These are phyloP conservation scores for Leistus spinibarbis DNA, from an alignment of 2,888 invertebrate species.

Conservation along the genomic window DNA sequence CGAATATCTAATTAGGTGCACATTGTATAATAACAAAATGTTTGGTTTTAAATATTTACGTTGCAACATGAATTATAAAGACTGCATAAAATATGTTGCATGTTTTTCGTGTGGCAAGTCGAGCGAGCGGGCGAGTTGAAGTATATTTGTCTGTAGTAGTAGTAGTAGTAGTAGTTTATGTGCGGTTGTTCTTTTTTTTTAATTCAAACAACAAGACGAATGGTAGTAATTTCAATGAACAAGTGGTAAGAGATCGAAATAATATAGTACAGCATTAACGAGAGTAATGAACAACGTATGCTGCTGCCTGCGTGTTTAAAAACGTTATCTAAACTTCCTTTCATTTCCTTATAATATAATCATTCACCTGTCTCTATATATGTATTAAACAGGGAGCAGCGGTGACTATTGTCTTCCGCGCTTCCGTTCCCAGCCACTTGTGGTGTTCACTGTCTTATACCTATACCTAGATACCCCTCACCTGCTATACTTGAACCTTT, in stretches of 20 bases:
- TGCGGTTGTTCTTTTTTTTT: no score
- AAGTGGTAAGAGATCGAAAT: neutral
- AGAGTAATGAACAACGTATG: neutral
- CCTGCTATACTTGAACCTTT: constrained; percentile 6
- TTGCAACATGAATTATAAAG: no score
- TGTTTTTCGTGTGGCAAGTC: no score
- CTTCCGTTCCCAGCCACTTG: constrained; percentile 13
- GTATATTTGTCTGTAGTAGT: no score
- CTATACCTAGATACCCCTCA: neutral
- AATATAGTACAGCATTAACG: neutral
- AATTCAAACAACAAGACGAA: neutral
- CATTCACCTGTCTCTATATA: constrained; percentile 42
- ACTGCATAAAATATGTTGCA: no score
- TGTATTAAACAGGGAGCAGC: neutral
- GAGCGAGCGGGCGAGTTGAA: no score
- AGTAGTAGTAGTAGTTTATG: no score
- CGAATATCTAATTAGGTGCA: no score
- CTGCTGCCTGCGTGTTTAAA: neutral
- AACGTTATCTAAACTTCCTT: constrained; percentile 38
- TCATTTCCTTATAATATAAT: constrained; percentile 42
- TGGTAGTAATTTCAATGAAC: neutral
- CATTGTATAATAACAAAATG: no score
- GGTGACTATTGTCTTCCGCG: neutral
- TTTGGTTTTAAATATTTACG: no score
- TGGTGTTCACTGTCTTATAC: neutral